Conservation (phyloP, 2,888 invertebrate genomes). For the Hermodice carunculata region DNA sequence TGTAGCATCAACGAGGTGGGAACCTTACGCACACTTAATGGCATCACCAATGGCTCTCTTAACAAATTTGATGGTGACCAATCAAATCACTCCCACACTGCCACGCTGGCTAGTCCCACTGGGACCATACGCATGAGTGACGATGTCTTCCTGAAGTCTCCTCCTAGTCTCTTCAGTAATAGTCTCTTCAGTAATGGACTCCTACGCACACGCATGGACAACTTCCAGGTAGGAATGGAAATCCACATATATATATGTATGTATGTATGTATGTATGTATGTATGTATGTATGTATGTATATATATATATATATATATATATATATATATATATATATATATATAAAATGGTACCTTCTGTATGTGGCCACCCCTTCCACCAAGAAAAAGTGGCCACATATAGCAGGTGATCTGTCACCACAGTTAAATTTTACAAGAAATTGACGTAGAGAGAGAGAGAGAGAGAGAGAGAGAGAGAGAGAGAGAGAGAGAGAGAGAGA, state of each 20-base stretch:
- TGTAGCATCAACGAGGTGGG: slow-evolving; percentile 29
- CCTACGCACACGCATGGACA: too few relatives aligned
- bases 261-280: neutral
- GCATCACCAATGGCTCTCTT: neutral
- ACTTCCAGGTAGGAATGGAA: too few relatives aligned
- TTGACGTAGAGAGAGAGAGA: neutral
- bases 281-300: neutral
- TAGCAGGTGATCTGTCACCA: too few relatives aligned
- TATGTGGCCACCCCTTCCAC: too few relatives aligned
- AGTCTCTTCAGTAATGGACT: too few relatives aligned
- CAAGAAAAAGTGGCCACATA: too few relatives aligned
- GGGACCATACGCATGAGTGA: slow-evolving; percentile 10
- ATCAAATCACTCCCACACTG: neutral
- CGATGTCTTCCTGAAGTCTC: slow-evolving; percentile 15
- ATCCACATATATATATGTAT: too few relatives aligned
- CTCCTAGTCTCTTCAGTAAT: slow-evolving; percentile 9
- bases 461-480: too few relatives aligned
- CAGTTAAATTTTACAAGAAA: too few relatives aligned
- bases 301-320: neutral
- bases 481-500: too few relatives aligned
- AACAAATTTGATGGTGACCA: too few relatives aligned
- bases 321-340: neutral
- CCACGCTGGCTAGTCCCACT: neutral
- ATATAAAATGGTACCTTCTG: too few relatives aligned
- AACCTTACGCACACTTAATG: slow-evolving; percentile 32